A percentile compares a stretch with the other conserved stretches of the same genome.
phyloP scores from a whole-genome alignment of 2,113 vertebrate species.

The Eulacestoma nigropectus region DNA sequence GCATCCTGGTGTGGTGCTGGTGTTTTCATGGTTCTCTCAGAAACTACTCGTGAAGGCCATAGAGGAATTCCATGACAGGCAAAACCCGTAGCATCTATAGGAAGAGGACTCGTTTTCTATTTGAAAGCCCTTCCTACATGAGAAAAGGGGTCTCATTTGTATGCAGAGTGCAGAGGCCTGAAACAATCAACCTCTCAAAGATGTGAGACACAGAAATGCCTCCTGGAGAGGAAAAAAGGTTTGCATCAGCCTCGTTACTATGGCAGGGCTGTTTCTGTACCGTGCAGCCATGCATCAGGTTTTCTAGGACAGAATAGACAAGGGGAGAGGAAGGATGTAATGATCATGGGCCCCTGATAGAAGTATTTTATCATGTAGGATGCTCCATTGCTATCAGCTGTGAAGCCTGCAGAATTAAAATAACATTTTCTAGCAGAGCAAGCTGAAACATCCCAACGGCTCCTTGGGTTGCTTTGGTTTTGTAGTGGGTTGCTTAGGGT shows the following conservation, averaged over 20 bases:
- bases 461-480: background rate
- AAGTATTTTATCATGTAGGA: background rate
- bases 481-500: no score
- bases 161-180: background rate
- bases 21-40: background rate
- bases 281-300: fast-evolving
- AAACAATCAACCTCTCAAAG: background rate
- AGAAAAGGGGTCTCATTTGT: background rate
- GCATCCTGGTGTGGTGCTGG: background rate
- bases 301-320: background rate
- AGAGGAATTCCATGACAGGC: background rate
- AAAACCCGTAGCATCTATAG: background rate
- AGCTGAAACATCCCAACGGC: background rate
- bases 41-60: background rate
- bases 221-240: background rate
- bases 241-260: fast-evolving
- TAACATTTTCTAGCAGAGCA: background rate
- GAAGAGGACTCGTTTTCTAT: background rate
- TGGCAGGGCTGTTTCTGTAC: background rate
- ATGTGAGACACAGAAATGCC: background rate
- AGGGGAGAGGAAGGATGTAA: fast-evolving
- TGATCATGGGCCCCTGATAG: fast-evolving
- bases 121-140: background rate
- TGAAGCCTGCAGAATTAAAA: background rate
- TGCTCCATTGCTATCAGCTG: background rate